Evolutionary conservation across 2,888 invertebrate species (phyloP).

Genomic region (Fragum sueziense): DNA sequence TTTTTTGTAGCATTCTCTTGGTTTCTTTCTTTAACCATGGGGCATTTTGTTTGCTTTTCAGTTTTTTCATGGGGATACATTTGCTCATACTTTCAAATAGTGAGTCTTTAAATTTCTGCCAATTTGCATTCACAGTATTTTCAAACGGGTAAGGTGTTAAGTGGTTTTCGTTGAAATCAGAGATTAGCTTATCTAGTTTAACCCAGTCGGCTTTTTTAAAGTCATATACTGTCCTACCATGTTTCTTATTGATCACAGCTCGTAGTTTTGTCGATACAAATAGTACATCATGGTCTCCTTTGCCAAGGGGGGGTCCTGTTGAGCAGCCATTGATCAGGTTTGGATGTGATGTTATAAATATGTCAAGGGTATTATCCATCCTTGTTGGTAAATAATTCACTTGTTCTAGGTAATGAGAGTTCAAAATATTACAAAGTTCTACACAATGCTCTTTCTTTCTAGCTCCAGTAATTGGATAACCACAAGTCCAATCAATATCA

Average conservation of each 20-base stretch:
- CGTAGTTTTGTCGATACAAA: background rate
- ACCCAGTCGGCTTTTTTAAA: conserved; percentile 28
- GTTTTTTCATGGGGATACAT: conserved; percentile 10
- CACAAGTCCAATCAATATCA: conserved; percentile 38
- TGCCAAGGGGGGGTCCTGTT: conserved; percentile 22
- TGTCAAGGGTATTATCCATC: conserved; percentile 10
- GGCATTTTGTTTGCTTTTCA: conserved; percentile 9
- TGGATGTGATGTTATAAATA: conserved; percentile 26
- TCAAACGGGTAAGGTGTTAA: background rate
- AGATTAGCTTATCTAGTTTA: background rate
- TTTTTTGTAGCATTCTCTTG: background rate
- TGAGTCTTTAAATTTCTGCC: conserved; percentile 6
- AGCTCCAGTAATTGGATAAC: conserved; percentile 14
- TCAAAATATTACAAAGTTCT: conserved; percentile 7
- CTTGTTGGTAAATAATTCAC: conserved; percentile 23
- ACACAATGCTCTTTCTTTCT: conserved; percentile 32
- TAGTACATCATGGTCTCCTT: conserved; percentile 32
- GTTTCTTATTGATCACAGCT: conserved; percentile 1
- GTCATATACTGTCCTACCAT: conserved; percentile 24
- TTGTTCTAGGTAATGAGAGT: conserved; percentile 9
- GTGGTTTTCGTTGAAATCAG: background rate
- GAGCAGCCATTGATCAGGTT: background rate
- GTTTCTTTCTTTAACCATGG: conserved; percentile 19
- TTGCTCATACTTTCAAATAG: background rate
- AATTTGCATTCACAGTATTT: background rate